Conservation (phyloP, 2,113 vertebrate species). For the Phasianus colchicus region DNA sequence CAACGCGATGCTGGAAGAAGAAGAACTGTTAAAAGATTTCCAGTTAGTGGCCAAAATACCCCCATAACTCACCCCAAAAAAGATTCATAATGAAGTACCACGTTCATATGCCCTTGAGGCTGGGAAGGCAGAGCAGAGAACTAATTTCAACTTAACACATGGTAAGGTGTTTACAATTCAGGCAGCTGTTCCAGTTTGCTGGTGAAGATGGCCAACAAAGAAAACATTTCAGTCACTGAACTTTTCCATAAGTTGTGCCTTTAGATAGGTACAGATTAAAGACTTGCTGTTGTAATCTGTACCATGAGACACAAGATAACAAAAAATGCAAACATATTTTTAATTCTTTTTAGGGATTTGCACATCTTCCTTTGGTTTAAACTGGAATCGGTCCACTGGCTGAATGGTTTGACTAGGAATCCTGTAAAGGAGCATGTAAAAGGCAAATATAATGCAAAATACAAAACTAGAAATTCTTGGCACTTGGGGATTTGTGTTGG, state of each 20-base stretch:
- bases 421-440: conserved; percentile 15
- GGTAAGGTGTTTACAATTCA: background rate
- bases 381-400: background rate
- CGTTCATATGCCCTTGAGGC: fast-evolving
- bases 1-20: fast-evolving
- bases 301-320: background rate
- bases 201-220: background rate
- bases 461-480: conserved; percentile 59
- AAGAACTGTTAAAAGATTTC: background rate
- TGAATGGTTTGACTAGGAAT: conserved; percentile 36
- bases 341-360: background rate
- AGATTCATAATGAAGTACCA: background rate
- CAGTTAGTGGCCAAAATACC: background rate
- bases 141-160: background rate
- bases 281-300: background rate
- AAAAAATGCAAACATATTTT: background rate
- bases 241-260: background rate
- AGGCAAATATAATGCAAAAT: conserved; percentile 47
- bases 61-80: background rate
- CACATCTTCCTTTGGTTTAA: background rate
- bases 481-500: conserved; percentile 65
- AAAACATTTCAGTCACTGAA: background rate
- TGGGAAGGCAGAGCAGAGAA: background rate
- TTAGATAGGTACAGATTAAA: background rate
- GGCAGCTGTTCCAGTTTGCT: background rate